Percentiles rank a stretch among this genome's conserved stretches.
Conservation (phyloP, 2,113 vertebrate genomes). For the Agelaius tricolor region DNA sequence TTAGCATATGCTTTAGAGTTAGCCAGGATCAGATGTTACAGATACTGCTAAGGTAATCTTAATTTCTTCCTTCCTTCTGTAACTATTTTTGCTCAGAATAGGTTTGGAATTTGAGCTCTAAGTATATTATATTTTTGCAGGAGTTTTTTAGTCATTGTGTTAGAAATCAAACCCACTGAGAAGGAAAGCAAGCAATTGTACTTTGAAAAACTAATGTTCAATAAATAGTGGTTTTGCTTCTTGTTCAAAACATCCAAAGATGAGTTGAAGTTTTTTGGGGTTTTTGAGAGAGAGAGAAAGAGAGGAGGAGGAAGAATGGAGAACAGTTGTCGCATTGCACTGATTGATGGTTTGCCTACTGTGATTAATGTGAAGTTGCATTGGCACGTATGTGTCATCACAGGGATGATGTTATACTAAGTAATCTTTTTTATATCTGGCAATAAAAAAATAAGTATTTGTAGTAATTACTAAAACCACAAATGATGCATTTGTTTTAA, state of each 20-base stretch:
- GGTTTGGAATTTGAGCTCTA: background rate
- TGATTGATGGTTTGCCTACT: conserved; percentile 10
- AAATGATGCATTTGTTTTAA: background rate
- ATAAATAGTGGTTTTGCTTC: background rate
- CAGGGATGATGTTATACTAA: background rate
- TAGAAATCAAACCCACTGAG: background rate
- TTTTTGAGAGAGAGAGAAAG: background rate
- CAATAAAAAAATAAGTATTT: background rate
- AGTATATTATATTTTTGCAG: background rate
- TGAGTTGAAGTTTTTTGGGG: background rate
- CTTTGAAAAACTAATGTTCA: background rate
- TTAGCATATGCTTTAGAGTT: background rate
- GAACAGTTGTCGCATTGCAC: background rate
- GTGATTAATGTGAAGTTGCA: conserved; percentile 24
- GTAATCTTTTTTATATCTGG: background rate
- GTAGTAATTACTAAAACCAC: background rate
- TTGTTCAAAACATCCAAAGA: background rate
- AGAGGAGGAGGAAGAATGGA: background rate
- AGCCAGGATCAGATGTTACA: background rate
- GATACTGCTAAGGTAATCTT: background rate
- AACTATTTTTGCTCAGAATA: background rate
- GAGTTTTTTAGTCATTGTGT: background rate
- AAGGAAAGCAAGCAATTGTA: background rate
- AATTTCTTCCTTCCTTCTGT: background rate
- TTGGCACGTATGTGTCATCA: conserved; percentile 5